These are phyloP conservation scores for Campoletis raptor DNA, from an alignment of 2,888 invertebrate genomes.

Conservation along the genomic window DNA sequence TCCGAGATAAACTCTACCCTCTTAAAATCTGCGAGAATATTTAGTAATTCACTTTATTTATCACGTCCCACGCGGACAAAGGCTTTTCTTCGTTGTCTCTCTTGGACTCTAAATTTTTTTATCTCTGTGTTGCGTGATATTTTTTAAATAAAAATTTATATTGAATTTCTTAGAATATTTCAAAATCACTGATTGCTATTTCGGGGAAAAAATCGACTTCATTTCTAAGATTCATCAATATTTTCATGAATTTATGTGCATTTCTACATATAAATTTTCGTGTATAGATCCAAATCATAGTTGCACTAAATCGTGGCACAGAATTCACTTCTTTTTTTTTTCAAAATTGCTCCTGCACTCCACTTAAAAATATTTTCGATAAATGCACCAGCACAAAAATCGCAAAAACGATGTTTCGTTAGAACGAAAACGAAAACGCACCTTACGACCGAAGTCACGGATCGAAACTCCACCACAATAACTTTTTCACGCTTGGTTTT, in stretches of 20 bases:
- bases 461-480: constrained; percentile 45
- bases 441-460: constrained; percentile 68
- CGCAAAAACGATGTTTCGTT: constrained; percentile 5
- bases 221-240: background rate
- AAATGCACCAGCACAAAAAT: constrained; percentile 40
- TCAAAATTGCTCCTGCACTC: constrained; percentile 33
- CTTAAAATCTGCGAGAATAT: constrained; percentile 26
- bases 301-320: constrained; percentile 53
- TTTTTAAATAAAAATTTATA: too few species aligned
- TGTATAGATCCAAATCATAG: constrained; percentile 66
- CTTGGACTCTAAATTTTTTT: background rate
- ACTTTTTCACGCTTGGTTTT: constrained; percentile 9
- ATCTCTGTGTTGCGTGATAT: constrained; percentile 6
- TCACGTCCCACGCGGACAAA: constrained; percentile 27
- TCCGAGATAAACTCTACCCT: constrained; percentile 15
- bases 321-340: background rate
- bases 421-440: constrained; percentile 55
- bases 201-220: background rate
- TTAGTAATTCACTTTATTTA: constrained; percentile 25
- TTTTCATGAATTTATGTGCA: background rate
- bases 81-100: constrained; percentile 5
- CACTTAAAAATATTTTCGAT: constrained; percentile 24
- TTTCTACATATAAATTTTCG: background rate
- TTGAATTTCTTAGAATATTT: constrained; percentile 2
- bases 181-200: constrained; percentile 1